Base-by-base conservation (phyloP, 2,888 invertebrate species). In the Ennomos erosarius region DNA sequence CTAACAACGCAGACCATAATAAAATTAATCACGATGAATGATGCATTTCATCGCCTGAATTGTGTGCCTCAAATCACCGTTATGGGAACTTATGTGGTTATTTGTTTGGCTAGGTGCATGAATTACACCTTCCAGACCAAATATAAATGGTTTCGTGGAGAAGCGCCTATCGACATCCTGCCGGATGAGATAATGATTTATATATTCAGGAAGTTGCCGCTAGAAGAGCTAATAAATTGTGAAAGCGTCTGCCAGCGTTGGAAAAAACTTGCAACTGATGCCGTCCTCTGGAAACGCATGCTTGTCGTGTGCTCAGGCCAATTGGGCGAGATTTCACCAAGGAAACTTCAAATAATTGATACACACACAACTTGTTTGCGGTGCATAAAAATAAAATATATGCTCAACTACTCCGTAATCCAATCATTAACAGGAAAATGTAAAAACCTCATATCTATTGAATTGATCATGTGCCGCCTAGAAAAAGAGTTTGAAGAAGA, bases 381-480 rank as follows among this genome's bases (percentile, higher is more conserved):
- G 33, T 73, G 81, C 60, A 70, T 93, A 34, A 87, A 85, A 70
- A 66, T 92, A 52, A 89, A 90, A 65, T 88, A 90, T 71, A 79
- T 89, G 3, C 83, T 88, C 64, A 83, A 76, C 59, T 91, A 89
- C 60, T 64, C 79, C 12, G 66, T 76, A 10, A 80, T 90, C 16
- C 80, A 80, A 65, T 72, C 81, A 34, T 75, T 93, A 38, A 73
- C 87, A 51, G 75, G 79, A 6, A 73, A 79, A 58, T 91, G 92
- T 69, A 59, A 64, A 13, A 85, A 90, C 67, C 75, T 93, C 40
- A 76, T 73, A 34, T 83, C 85, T 13, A 63, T 93, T 13, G 90
- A 91, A 73, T 68, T 92, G 49, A 78, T 89, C 1, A 92, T 92
- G 92, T 92, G 92, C 60, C 74, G 84, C 48, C 74, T 92, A 34